These are phyloP conservation scores for Eilema caniola DNA, from an alignment of 2,888 invertebrate species.

Conservation along the genomic window DNA sequence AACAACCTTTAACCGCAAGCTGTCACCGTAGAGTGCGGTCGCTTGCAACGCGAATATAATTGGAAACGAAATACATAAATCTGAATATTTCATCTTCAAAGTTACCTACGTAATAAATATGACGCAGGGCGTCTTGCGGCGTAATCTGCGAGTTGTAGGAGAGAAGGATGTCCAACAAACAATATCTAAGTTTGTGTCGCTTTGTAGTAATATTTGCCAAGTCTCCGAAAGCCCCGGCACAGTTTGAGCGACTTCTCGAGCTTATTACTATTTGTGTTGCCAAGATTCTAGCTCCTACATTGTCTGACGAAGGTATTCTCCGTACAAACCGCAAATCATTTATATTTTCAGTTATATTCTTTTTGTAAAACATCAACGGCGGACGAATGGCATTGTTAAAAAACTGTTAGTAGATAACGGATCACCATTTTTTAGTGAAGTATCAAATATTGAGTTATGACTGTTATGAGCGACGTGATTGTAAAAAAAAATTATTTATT, in stretches of 20 bases:
- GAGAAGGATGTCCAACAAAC: slow-evolving; percentile 75
- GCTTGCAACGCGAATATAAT: not conserved
- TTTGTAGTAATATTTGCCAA: slow-evolving; percentile 79
- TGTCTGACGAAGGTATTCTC: slow-evolving; percentile 54
- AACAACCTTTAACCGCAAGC: not conserved
- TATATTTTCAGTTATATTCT: not conserved
- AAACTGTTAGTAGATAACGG: not conserved
- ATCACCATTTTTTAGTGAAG: too few species aligned
- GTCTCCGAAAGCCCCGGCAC: slow-evolving; percentile 67
- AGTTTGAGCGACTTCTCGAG: slow-evolving; percentile 75
- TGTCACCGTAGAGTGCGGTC: not conserved
- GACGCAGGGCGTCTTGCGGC: slow-evolving; percentile 32
- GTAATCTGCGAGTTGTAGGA: slow-evolving; percentile 53
- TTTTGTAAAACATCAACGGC: not conserved
- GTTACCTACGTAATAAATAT: slow-evolving; percentile 26
- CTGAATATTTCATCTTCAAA: not conserved
- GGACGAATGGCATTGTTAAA: not conserved
- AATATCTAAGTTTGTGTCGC: slow-evolving; percentile 80
- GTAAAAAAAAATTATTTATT: too few species aligned
- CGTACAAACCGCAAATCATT: slow-evolving; percentile 24
- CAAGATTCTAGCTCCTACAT: slow-evolving; percentile 64
- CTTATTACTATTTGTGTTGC: slow-evolving; percentile 83
- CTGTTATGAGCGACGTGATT: too few species aligned
- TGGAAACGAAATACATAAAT: not conserved
- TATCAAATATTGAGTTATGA: too few species aligned